Base-by-base conservation (phyloP, 2,888 invertebrate species). In the Invenusta paracnida region DNA sequence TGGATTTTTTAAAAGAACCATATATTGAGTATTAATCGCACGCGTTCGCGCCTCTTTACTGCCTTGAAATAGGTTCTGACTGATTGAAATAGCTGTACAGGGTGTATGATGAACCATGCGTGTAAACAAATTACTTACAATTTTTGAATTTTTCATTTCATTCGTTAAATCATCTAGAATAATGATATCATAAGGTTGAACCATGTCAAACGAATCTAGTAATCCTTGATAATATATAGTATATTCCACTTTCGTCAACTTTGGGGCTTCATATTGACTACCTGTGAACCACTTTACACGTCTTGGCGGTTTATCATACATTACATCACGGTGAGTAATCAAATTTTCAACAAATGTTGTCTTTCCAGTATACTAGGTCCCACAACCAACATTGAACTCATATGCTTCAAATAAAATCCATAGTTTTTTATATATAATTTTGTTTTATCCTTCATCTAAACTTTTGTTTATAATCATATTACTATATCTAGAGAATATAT, bases 201-300 rank as follows among this genome's bases (percentile, higher is more conserved):
- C 25, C 27, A 73, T 73, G 23, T 73, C 73, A 25, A 73, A 73
- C 11, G 73, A 73, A 13, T 73, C 73, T 5, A 23, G 73, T 25
- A 73, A 73, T 73, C 73, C 73, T 23, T 73, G 73, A 73, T 73
- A 73, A n/a, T n/a, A n/a, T 73, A 73, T 73, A 73, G 11, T 73
- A 23, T 73, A n/a, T 23, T 73, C 17, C 5, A 13, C 27, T 25
- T 73, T 73, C 11, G 2, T 73, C 73, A 73, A 48, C 27, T 73
- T 73, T 73, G 73, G 73, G 5, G 23, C 17, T n/a, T 73, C 73
- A 25, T 73, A 73, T 73, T 73, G 73, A 13, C 73, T 73, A 13
- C 73, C 27, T 5, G 73, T 13, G 73, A 73, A 73, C 73, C 25
- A 73, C 2, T 73, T 73, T n/a, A 73, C 23, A 73, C 27, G 73